Base-by-base conservation (phyloP, 2,888 invertebrate species). In the Malachius bipustulatus region DNA sequence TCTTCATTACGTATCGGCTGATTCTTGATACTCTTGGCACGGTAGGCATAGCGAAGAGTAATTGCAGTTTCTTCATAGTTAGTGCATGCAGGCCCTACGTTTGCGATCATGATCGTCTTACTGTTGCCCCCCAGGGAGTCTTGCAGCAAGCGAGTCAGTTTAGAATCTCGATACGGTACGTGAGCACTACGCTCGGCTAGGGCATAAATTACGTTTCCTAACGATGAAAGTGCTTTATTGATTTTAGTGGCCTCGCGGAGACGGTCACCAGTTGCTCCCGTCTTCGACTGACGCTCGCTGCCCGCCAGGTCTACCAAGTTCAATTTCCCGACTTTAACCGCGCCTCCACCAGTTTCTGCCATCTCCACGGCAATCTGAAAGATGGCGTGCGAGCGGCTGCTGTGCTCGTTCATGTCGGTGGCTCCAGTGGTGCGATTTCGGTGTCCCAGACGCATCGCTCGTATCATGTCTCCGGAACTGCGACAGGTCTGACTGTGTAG, bases 21-120 rank as follows among this genome's bases (percentile, higher is more conserved):
- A 66, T 98, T 98, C 71, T 96, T 94, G 51, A 98, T 98, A 47
- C 91, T 91, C 69, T 98, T 98, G 9, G 98, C 98, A 30, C 97
- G 71, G 59, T 89, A 91, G 2, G 97, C 91, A 64, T 98, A 96
- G 10, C 36, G 72, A 42, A 97, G 67, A n/a, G 97, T 97, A 16
- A 91, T 91, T 48, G 96, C 67, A 2, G 93, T 91, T 66, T 97
- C 98, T 54, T 98, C 98, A 65, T 89, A 96, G 67, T 98, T 98
- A 65, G 89, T 93, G 47, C 82, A 82, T 12, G 97, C 96, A 14
- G 98, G 98, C 0, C 97, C 97, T 54, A 99, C 84, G 62, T 96
- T 97, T 6, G 98, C 98, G 35, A 99, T 89, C 97, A 98, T 98
- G 36, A 98, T 89, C 2, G 98, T 98, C 64, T 93, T 93, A 26